Evolutionary conservation across 2,797 vertebrate species (phyloP).

Genomic region (Mus spretus): DNA sequence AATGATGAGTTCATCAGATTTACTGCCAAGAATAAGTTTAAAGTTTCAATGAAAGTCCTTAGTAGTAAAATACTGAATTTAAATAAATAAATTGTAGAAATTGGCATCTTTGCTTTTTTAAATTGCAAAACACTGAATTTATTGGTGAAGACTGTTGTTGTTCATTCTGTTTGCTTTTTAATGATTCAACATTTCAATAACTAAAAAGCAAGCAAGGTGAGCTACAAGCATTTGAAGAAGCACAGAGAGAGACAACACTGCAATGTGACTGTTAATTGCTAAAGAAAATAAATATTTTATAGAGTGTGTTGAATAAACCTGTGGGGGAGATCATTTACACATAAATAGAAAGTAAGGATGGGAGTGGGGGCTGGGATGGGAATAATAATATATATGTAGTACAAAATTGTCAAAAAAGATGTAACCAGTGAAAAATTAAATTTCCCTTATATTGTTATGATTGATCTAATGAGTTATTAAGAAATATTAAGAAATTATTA

Average conservation of each 20-base stretch:
- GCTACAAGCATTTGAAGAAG: not conserved
- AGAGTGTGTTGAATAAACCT: not conserved
- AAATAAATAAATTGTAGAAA: slow-evolving; percentile 45
- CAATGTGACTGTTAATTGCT: not conserved
- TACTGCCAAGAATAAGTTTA: slow-evolving; percentile 16
- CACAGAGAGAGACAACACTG: not conserved
- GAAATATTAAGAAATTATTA: slow-evolving; percentile 33
- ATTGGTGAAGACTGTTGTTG: not conserved
- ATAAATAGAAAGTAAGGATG: not conserved
- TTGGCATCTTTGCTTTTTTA: not conserved
- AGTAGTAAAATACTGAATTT: not conserved
- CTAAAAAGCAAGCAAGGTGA: slow-evolving; percentile 19
- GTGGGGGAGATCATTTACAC: not conserved
- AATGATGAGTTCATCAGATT: slow-evolving; percentile 50
- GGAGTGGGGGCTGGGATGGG: fast-evolving
- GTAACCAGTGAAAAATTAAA: not conserved
- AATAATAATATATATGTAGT: not conserved
- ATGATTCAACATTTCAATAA: slow-evolving; percentile 20
- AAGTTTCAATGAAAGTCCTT: slow-evolving; percentile 20
- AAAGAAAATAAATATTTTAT: not conserved
- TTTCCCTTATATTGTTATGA: slow-evolving; percentile 16
- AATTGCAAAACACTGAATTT: slow-evolving; percentile 45
- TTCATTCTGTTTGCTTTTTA: not conserved
- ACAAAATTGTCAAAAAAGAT: not conserved
- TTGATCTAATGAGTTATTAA: not conserved